These are phyloP conservation scores for Betta splendens DNA, from an alignment of 2,797 vertebrate species.

Conservation along the genomic window DNA sequence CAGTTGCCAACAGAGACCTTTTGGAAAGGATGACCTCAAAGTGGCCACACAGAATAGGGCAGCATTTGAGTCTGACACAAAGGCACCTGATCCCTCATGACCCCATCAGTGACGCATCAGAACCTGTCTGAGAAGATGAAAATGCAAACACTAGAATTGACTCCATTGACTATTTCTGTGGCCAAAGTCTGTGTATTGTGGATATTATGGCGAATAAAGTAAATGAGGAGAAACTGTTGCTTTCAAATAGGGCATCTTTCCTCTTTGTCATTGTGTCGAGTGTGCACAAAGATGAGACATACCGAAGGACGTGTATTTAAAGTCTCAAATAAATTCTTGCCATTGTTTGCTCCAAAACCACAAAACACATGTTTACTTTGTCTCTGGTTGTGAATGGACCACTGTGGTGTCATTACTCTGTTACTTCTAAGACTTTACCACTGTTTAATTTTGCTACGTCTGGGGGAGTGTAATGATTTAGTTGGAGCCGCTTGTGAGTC, in stretches of 20 bases:
- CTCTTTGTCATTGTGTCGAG: neutral
- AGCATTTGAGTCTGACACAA: no score
- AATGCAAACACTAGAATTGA: no score
- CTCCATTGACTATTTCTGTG: no score
- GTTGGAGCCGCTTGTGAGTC: constrained; percentile 17
- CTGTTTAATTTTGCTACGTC: constrained; percentile 48
- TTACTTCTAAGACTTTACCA: constrained; percentile 33
- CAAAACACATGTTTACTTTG: constrained; percentile 61
- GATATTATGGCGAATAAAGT: no score
- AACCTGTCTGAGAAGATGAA: no score
- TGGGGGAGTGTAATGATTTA: constrained; percentile 35
- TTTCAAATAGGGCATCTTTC: neutral
- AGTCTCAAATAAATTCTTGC: constrained; percentile 31
- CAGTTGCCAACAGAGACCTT: no score
- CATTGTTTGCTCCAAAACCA: constrained; percentile 61
- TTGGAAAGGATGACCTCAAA: no score
- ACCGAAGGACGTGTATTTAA: constrained; percentile 18
- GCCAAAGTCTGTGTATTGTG: no score
- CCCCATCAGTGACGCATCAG: no score
- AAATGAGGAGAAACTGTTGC: neutral
- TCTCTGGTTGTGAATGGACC: constrained; percentile 32
- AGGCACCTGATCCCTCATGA: no score
- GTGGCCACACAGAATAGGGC: no score
- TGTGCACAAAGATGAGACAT: neutral
- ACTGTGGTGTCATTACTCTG: constrained; percentile 25